Evolutionary conservation across 2,888 invertebrate genomes (phyloP).

Genomic region (Xylota sylvarum): DNA sequence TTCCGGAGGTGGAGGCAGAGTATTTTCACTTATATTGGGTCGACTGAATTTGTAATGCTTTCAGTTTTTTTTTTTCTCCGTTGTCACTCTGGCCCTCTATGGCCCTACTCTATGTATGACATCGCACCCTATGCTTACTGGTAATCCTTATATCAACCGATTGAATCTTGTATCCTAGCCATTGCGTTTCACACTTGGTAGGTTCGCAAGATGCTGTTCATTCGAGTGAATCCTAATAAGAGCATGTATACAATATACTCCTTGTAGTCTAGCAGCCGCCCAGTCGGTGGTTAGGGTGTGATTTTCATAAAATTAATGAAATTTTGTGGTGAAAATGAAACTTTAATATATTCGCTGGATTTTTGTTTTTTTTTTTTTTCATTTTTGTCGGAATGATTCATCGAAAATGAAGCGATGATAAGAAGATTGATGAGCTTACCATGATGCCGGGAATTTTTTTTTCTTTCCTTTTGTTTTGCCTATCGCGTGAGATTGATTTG

Average conservation of each 20-base stretch:
- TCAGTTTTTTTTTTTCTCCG: slow-evolving; percentile 13
- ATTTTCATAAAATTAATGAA: slow-evolving; percentile 62
- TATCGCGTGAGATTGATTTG: slow-evolving; percentile 34
- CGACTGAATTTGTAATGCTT: slow-evolving; percentile 58
- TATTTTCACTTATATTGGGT: slow-evolving; percentile 55
- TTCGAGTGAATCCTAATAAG: slow-evolving; percentile 38
- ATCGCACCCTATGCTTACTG: slow-evolving; percentile 20
- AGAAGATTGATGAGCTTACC: slow-evolving; percentile 64
- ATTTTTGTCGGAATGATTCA: slow-evolving; percentile 37
- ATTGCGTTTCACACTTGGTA: slow-evolving; percentile 64
- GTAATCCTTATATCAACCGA: slow-evolving; percentile 42
- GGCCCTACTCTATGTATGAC: slow-evolving; percentile 42
- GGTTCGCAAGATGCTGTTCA: slow-evolving; percentile 59
- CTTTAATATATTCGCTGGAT: slow-evolving; percentile 21
- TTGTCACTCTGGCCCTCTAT: slow-evolving; percentile 51
- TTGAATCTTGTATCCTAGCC: slow-evolving; percentile 53
- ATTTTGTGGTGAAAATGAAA: slow-evolving; percentile 45
- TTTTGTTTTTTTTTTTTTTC: neutral
- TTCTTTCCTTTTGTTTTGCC: slow-evolving; percentile 1
- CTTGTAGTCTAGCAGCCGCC: neutral
- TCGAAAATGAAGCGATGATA: slow-evolving; percentile 62
- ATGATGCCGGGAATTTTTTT: slow-evolving; percentile 42
- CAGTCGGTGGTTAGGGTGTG: neutral
- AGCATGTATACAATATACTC: slow-evolving; percentile 27
- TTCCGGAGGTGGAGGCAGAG: neutral